A percentile compares a stretch with the other conserved stretches of the same genome.
These are phyloP conservation scores for Enteromius treurensis DNA, from an alignment of 2,797 vertebrate genomes.

Conservation along the genomic window DNA sequence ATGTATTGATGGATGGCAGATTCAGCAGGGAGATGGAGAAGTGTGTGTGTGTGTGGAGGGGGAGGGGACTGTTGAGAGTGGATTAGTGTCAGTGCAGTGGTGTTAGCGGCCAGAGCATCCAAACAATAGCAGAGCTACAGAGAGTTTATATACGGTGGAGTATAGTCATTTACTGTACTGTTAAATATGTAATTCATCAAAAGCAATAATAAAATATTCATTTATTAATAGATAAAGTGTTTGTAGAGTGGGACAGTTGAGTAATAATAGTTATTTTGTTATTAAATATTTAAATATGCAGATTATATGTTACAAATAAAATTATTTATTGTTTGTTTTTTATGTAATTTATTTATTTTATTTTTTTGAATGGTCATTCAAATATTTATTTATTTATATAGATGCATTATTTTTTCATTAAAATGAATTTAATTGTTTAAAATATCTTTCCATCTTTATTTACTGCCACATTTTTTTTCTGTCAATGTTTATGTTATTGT, in stretches of 20 bases:
- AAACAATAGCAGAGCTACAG: slow-evolving; percentile 1
- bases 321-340: no score
- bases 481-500: no score
- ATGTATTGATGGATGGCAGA: slow-evolving; percentile 19
- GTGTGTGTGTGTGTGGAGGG: slow-evolving; percentile 3
- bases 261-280: background rate
- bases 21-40: background rate
- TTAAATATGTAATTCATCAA: background rate
- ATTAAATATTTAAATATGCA: background rate
- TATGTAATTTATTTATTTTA: no score
- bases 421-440: no score
- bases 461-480: no score
- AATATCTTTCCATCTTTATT: no score
- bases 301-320: background rate
- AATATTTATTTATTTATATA: no score
- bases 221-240: background rate
- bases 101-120: background rate
- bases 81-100: slow-evolving; percentile 35
- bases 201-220: background rate
- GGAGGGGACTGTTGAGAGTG: slow-evolving; percentile 25
- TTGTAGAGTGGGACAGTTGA: background rate
- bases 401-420: no score
- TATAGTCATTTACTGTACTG: background rate
- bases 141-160: background rate
- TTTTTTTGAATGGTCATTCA: no score